These are phyloP conservation scores for Gymnopithys bicolor DNA, from an alignment of 2,797 vertebrate genomes.

Conservation along the genomic window DNA sequence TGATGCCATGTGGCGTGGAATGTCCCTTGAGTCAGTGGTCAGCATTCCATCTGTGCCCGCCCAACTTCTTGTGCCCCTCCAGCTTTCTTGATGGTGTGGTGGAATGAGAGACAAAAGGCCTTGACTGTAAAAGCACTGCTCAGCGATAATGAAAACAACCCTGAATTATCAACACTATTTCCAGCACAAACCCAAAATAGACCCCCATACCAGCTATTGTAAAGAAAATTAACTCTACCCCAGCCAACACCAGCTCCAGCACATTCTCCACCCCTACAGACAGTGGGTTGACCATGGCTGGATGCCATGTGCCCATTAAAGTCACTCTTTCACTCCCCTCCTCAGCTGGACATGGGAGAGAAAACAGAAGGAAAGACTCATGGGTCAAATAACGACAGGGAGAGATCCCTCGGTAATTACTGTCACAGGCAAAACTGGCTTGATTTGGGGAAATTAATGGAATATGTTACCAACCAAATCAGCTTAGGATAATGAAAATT, in stretches of 20 bases:
- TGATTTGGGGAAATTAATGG: not conserved
- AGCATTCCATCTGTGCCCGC: not conserved
- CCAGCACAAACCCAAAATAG: not conserved
- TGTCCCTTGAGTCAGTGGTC: not conserved
- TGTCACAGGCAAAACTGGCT: not conserved
- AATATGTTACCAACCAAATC: not conserved
- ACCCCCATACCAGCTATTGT: not conserved
- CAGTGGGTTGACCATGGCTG: not conserved
- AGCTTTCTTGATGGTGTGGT: rapidly evolving
- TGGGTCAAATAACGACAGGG: not conserved
- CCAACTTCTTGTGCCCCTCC: not conserved
- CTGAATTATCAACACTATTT: not conserved
- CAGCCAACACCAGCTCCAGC: not conserved
- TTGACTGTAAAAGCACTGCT: not conserved
- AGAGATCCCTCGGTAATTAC: not conserved
- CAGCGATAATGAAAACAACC: not conserved
- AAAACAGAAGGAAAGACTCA: not conserved
- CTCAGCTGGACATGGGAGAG: not conserved
- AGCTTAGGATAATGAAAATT: not conserved
- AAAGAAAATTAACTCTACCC: not conserved
- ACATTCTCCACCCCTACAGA: not conserved
- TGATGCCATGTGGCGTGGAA: not conserved
- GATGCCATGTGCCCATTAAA: not conserved
- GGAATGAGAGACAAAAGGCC: not conserved
- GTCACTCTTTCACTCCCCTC: not conserved